These are phyloP conservation scores for Falco punctatus DNA, from an alignment of 2,113 vertebrate genomes.

Conservation along the genomic window DNA sequence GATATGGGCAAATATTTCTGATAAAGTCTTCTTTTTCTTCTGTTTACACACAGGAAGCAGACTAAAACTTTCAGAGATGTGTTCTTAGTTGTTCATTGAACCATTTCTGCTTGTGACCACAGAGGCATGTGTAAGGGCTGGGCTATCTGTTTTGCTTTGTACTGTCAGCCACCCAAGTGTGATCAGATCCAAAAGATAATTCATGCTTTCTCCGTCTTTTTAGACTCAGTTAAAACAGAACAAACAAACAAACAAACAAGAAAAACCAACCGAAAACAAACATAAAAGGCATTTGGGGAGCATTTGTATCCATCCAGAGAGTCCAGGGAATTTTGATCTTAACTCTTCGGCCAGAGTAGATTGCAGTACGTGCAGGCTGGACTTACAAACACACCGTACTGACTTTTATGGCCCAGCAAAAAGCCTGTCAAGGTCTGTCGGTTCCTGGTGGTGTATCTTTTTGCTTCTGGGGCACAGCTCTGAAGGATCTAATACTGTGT, in stretches of 20 bases:
- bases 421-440: not conserved
- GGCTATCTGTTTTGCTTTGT: not conserved
- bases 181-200: constrained; percentile 5
- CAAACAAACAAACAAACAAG: not conserved
- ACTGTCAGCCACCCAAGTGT: not conserved
- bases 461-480: not conserved
- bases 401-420: not conserved
- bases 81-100: not conserved
- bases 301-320: not conserved
- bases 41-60: constrained; percentile 38
- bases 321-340: not conserved
- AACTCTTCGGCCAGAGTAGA: not conserved
- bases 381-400: not conserved
- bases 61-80: not conserved
- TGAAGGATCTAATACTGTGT: not conserved
- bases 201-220: not conserved
- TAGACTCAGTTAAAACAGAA: not conserved
- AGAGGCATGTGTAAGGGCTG: not conserved
- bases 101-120: not conserved
- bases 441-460: not conserved
- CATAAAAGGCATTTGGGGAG: not conserved
- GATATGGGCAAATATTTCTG: not conserved
- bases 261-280: not conserved
- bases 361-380: not conserved
- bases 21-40: not conserved